Conservation (phyloP, 2,797 vertebrate genomes). For the Meriones psammophilus region DNA sequence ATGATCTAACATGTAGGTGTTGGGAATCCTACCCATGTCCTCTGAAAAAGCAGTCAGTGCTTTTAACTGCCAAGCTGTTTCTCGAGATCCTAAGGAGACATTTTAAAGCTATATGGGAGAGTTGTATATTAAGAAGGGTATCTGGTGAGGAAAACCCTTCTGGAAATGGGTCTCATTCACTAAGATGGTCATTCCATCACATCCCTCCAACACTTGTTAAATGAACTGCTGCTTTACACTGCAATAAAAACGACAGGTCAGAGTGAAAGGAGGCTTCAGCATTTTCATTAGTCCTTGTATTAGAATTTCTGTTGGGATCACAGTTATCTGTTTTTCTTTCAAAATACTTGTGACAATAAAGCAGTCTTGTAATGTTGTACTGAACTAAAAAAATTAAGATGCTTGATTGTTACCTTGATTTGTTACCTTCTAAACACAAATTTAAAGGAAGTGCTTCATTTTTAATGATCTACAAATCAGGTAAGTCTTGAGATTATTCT, state of each 20-base stretch:
- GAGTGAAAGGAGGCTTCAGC: neutral
- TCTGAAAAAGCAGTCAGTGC: neutral
- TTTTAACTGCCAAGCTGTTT: neutral
- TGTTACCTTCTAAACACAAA: neutral
- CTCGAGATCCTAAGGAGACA: neutral
- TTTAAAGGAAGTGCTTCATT: neutral
- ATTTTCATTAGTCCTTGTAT: neutral
- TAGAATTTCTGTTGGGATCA: neutral
- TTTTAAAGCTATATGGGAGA: neutral
- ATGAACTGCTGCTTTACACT: neutral
- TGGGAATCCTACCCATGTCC: neutral
- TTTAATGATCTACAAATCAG: neutral
- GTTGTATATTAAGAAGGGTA: neutral
- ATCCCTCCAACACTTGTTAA: neutral
- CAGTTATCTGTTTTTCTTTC: neutral
- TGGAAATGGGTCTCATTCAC: neutral
- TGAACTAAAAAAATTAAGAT: constrained; percentile 20
- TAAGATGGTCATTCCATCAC: neutral
- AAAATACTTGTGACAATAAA: neutral
- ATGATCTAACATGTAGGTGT: neutral
- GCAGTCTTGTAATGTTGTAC: neutral
- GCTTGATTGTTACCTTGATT: neutral
- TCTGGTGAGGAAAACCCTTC: neutral
- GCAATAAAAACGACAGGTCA: neutral
- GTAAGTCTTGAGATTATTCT: constrained; percentile 40